Evolutionary conservation across 2,797 vertebrate genomes (phyloP).

Genomic region (Sebastes iracundus): DNA sequence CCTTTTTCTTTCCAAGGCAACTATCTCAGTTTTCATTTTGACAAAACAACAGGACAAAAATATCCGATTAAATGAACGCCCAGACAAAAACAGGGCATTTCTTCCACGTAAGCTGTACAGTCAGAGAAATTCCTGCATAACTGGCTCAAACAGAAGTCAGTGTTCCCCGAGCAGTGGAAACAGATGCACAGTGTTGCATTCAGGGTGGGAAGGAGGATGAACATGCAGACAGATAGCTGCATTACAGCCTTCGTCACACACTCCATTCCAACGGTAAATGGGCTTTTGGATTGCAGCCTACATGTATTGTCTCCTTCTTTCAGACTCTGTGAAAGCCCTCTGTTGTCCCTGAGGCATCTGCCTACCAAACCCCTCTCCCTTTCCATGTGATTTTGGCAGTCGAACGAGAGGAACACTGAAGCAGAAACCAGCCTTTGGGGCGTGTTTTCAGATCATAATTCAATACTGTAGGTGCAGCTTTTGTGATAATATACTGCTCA

Average conservation of each 20-base stretch:
- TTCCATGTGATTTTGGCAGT: slow-evolving; percentile 72
- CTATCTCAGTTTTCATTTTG: slow-evolving; percentile 42
- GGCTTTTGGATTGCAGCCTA: slow-evolving; percentile 75
- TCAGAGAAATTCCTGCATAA: slow-evolving; percentile 64
- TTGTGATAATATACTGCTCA: slow-evolving; percentile 20
- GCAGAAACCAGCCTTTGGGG: slow-evolving; percentile 56
- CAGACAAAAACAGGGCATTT: slow-evolving; percentile 42
- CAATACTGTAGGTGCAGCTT: slow-evolving; percentile 32
- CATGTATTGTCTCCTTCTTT: slow-evolving; percentile 76
- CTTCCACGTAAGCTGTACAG: slow-evolving; percentile 36
- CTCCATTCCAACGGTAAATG: slow-evolving; percentile 76
- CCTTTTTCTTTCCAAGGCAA: not conserved
- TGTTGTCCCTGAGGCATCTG: slow-evolving; percentile 76
- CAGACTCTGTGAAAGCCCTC: slow-evolving; percentile 76
- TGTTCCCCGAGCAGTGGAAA: slow-evolving; percentile 49
- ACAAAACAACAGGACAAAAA: slow-evolving; percentile 27
- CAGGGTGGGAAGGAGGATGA: slow-evolving; percentile 55
- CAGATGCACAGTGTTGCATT: slow-evolving; percentile 70
- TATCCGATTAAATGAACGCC: slow-evolving; percentile 35
- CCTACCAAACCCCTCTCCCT: slow-evolving; percentile 61
- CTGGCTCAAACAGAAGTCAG: slow-evolving; percentile 48
- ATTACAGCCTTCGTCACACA: slow-evolving; percentile 69
- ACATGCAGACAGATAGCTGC: slow-evolving; percentile 66
- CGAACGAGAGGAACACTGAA: slow-evolving; percentile 35
- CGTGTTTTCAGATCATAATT: slow-evolving; percentile 41